These are phyloP conservation scores for Serilophus lunatus DNA, from an alignment of 2,113 vertebrate genomes.

Conservation along the genomic window DNA sequence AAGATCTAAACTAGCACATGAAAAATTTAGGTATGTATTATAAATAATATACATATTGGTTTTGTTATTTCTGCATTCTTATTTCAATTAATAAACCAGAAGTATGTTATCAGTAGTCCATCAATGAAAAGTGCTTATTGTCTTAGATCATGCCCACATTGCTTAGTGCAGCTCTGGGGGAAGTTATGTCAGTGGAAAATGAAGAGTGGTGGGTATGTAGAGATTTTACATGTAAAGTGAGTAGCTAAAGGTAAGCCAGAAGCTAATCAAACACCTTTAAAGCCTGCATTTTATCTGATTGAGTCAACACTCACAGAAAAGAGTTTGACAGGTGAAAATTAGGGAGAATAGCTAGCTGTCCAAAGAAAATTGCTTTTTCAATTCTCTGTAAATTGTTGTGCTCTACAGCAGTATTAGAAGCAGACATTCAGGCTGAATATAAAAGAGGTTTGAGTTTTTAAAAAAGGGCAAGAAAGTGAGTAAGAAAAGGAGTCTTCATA, in stretches of 20 bases:
- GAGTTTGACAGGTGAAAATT: slow-evolving; percentile 63
- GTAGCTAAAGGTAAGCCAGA: slow-evolving; percentile 27
- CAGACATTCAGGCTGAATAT: slow-evolving; percentile 10
- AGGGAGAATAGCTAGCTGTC: slow-evolving; percentile 55
- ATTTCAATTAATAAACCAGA: not conserved
- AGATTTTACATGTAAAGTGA: slow-evolving; percentile 20
- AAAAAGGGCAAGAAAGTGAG: not conserved
- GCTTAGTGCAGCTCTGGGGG: not conserved
- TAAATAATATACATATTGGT: not conserved
- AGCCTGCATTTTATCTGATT: slow-evolving; percentile 47
- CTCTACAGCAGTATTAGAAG: slow-evolving; percentile 43
- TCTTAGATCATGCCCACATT: not conserved
- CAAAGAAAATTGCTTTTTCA: slow-evolving; percentile 65
- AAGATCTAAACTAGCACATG: not conserved
- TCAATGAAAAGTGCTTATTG: not conserved
- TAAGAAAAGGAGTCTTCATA: not conserved
- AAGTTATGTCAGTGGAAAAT: not conserved
- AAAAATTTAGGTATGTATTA: not conserved
- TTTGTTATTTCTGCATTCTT: not conserved
- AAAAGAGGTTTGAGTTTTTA: not conserved
- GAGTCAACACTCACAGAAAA: slow-evolving; percentile 49
- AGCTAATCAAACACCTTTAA: slow-evolving; percentile 63
- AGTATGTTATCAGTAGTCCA: not conserved
- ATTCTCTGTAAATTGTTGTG: slow-evolving; percentile 58
- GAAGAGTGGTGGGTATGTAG: not conserved